phyloP scores from a whole-genome alignment of 2,113 vertebrate species.

The Hypocryptadius cinnamomeus region DNA sequence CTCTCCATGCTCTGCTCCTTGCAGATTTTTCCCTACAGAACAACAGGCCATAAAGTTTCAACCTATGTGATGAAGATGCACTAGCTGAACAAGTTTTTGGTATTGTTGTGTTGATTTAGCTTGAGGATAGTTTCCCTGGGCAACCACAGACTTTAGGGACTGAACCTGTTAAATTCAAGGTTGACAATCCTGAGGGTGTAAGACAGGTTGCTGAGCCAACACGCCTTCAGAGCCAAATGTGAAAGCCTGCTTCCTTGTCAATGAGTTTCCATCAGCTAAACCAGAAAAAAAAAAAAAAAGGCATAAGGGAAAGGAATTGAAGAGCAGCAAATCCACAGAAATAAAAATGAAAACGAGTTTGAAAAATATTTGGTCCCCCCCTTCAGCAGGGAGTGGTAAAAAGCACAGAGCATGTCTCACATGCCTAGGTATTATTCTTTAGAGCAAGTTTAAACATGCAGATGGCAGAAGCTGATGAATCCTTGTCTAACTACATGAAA shows the following conservation, averaged over 20 bases:
- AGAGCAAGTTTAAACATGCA: background rate
- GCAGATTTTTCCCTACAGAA: background rate
- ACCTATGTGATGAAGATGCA: background rate
- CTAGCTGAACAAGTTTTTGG: background rate
- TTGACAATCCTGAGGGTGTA: background rate
- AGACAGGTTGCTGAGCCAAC: background rate
- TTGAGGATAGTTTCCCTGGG: background rate
- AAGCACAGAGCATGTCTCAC: background rate
- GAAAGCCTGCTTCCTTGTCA: background rate
- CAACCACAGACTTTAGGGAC: background rate
- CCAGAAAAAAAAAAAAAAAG: background rate
- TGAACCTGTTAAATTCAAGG: background rate
- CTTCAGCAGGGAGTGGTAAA: background rate
- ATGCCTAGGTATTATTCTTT: background rate
- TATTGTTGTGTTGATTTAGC: background rate
- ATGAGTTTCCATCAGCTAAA: background rate
- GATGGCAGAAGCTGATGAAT: background rate
- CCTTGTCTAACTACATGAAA: background rate
- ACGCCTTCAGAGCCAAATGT: background rate
- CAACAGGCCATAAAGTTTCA: background rate
- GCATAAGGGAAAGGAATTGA: background rate
- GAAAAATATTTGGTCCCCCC: background rate
- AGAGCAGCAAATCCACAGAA: background rate
- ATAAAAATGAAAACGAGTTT: background rate
- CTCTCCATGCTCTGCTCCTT: background rate